Base-by-base conservation (phyloP, 2,888 invertebrate species). In the Rhimphoctona megacephalus region DNA sequence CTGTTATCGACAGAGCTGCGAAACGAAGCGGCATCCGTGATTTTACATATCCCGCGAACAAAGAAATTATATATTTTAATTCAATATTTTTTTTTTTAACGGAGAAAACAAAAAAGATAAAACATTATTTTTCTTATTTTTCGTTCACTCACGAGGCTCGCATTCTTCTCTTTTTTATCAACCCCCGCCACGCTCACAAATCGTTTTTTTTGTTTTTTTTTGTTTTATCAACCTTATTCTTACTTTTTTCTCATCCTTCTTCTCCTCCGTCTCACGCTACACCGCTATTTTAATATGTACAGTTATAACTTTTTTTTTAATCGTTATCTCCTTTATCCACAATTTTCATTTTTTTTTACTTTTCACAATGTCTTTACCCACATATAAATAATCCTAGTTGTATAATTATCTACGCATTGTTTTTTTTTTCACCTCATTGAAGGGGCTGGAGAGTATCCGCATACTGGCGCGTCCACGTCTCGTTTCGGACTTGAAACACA, bases 321-420 rank as follows among this genome's bases (percentile, higher is more conserved):
- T 88, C 85, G 80, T 88, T 89, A 89, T 87, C 90, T 88, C 85
- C 87, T 90, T 89, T 92, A 90, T 90, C 90, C 89, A 90, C 91
- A 90, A 90, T 85, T 89, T 91, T 89, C 76, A 30, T 83, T 69
- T 79, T 80, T 85, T 88, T 83, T 83, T 83, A 86, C 83, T 85
- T 83, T 86, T 84, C 83, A 79, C 81, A 87, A 85, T 88, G 87
- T 87, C 79, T 87, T 85, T 83, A 88, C 86, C 83, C 85, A 88
- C 85, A 81, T 86, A 86, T 86, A 86, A 86, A 86, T 86, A 86
- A 86, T 85, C 61, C 87, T 88, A 86, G 69, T 88, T 87, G 81
- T 82, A 84, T 83, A 85, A 82, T 85, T 85, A 85, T 80, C 86
- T 87, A 85, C 81, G 85, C 81, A 81, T 86, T 80, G 67, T 49